Evolutionary conservation across 1,140 invertebrate genomes (phyloP), one percentile per base, ranked within the genome.

Genomic region (Parapsyche elsis): DNA sequence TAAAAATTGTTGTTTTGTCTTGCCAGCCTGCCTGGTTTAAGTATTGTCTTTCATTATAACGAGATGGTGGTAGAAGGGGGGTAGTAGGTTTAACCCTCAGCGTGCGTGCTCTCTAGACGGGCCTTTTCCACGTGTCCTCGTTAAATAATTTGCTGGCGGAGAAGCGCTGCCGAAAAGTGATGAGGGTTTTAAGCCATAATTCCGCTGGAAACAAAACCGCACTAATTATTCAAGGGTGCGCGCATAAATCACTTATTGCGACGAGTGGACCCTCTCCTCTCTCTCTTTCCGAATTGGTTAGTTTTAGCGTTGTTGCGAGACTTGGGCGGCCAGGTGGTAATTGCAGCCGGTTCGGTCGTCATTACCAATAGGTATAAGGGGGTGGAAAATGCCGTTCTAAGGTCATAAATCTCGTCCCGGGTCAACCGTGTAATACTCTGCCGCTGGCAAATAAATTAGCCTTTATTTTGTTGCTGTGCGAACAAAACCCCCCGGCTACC

Each of bases 371-470:
- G 30, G 30, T 38, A 38, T 7, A 38, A 12, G 59, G 2, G 21
- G 59, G 21, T 7, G n/a, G 1, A 21, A 16, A 21, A 23, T 61
- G 21, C 59, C 16, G 49, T 53, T 53, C 16, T 23, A 16, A 61
- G 21, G 45, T 59, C 46, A 19, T 79, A 79, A 79, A 79, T 79
- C 78, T 79, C 49, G 14, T 71, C 71, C 24, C 45, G 67, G 78
- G 71, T 79, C 78, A 73, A 71, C 64, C 64, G 64, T 73, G 44
- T 79, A 79, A 71, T 71, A 61, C 78, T 59, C 23, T 10, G 12
- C 23, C 23, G 45, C 78, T 24, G 49, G 67, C 78, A 79, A 79
- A 79, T 79, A 79, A 79, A 79, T 79, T 73, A 79, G 53, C 70
- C 78, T 74, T 79, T 79, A 71, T 71, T 73, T 24, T 53, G 70